phyloP scores from a whole-genome alignment of 64 coral and sea anemone species.

The Porites australiensis region DNA sequence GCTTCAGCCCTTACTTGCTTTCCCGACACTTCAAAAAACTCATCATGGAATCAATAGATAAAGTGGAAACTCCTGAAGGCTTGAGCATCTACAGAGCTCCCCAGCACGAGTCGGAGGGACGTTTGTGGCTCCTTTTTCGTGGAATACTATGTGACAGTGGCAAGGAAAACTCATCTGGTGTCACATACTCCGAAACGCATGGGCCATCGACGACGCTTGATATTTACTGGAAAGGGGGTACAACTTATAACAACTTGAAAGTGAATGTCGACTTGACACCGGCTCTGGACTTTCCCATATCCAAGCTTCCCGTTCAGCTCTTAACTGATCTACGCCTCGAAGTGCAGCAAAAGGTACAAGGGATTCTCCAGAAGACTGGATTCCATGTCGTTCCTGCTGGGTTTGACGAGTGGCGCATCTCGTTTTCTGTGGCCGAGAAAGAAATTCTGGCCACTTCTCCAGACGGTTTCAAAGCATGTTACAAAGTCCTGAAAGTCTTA shows the following conservation, averaged over 20 bases:
- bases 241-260: neutral
- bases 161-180: too few relatives aligned
- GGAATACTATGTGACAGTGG: neutral
- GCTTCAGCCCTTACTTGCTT: constrained; percentile 33
- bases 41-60: constrained; percentile 10
- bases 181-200: too few relatives aligned
- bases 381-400: constrained; percentile 44
- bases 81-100: neutral
- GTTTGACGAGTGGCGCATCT: constrained; percentile 37
- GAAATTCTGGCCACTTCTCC: neutral
- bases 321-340: neutral
- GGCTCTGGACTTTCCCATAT: neutral
- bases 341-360: neutral
- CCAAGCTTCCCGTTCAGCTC: constrained; percentile 5
- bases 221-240: neutral
- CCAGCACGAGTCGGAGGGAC: neutral
- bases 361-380: constrained; percentile 4
- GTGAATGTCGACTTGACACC: neutral
- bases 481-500: constrained; percentile 16
- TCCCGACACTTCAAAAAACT: constrained; percentile 36
- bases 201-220: neutral
- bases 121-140: constrained; percentile 2
- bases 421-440: constrained; percentile 39
- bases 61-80: neutral
- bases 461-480: constrained; percentile 44